These are phyloP conservation scores for Luscinia luscinia DNA, from an alignment of 2,797 vertebrate genomes.

Conservation along the genomic window DNA sequence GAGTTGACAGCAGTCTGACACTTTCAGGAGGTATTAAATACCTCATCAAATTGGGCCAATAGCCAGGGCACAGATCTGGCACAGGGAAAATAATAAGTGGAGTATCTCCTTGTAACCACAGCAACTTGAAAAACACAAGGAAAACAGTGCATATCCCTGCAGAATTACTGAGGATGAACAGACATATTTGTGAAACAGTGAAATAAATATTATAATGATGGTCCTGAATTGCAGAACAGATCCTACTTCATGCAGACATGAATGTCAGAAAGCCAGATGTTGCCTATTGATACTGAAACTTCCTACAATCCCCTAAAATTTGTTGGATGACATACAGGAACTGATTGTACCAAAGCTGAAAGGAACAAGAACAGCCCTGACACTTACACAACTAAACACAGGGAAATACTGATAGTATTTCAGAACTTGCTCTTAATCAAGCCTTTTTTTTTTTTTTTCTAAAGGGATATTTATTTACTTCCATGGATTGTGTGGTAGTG, in stretches of 20 bases:
- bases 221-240: constrained; percentile 18
- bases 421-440: background rate
- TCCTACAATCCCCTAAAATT: constrained; percentile 26
- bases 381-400: background rate
- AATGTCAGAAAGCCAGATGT: constrained; percentile 41
- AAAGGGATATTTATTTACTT: background rate
- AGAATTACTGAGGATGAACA: constrained; percentile 52
- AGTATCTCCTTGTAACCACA: constrained; percentile 18
- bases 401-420: background rate
- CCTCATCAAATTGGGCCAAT: background rate
- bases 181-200: constrained; percentile 1
- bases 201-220: constrained; percentile 13
- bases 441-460: background rate
- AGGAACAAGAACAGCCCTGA: background rate
- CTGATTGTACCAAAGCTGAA: background rate
- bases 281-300: background rate
- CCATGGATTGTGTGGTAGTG: background rate
- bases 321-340: constrained; percentile 21
- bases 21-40: constrained; percentile 4
- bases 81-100: background rate
- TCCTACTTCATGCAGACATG: background rate
- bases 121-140: constrained; percentile 24
- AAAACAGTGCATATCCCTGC: constrained; percentile 38
- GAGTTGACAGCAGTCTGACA: background rate
- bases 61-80: constrained; percentile 16